These are phyloP conservation scores for Rhadina sibilatrix DNA, from an alignment of 2,113 vertebrate genomes.

Conservation along the genomic window DNA sequence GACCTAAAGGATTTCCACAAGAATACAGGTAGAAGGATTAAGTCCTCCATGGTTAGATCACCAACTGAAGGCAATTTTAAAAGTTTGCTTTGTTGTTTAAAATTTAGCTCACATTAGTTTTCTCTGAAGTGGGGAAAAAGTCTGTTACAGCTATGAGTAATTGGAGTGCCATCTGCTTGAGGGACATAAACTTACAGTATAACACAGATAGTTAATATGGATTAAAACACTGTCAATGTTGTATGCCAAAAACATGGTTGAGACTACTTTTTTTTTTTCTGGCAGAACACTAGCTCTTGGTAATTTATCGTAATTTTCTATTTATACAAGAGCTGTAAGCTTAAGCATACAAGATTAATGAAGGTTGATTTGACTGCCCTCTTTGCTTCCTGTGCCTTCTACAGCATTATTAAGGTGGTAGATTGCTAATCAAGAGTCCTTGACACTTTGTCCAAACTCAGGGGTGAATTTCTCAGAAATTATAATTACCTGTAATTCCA, in stretches of 20 bases:
- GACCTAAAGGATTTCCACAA: not conserved
- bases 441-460: not conserved
- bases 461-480: not conserved
- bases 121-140: not conserved
- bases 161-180: slow-evolving; percentile 34
- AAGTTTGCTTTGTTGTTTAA: not conserved
- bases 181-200: not conserved
- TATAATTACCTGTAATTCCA: not conserved
- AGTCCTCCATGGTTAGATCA: not conserved
- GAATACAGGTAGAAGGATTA: not conserved
- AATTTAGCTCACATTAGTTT: not conserved
- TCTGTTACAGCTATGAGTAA: not conserved
- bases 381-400: not conserved
- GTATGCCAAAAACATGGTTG: not conserved
- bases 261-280: slow-evolving; percentile 14
- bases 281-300: not conserved
- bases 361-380: not conserved
- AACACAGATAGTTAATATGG: not conserved
- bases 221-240: not conserved
- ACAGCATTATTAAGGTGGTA: not conserved
- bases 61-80: not conserved
- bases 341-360: slow-evolving; percentile 24
- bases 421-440: slow-evolving; percentile 1
- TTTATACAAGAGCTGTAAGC: slow-evolving; percentile 10
- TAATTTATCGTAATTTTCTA: slow-evolving; percentile 42